Base-by-base conservation (phyloP, 2,797 vertebrate genomes). In the Lacerta viridis region DNA sequence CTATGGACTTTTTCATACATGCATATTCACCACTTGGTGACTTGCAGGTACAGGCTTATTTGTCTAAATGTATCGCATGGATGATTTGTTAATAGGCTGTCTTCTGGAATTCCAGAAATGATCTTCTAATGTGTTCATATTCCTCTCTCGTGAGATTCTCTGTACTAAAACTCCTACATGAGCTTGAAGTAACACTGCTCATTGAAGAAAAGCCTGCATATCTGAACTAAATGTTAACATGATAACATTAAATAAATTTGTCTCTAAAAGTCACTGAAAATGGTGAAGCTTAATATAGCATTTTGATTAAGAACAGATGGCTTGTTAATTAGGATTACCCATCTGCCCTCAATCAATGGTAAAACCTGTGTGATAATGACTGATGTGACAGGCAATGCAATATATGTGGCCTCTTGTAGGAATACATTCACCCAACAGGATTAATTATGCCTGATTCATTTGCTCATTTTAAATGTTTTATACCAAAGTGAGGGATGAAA, bases 271-370 rank as follows among this genome's bases (percentile, higher is more conserved):
- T 92, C 80, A 77, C 59, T 86, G 20, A 59, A 93, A 92, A 92
- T 90, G 85, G 23, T 89, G 0, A 86, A 91, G 41, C 78, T 92
- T 92, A 89, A 94, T 94, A 91, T 90, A 87, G 46, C n/a, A 92
- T 92, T 94, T 94, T 92, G 10, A 87, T 96, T 93, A 91, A 90
- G 84, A 94, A 72, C 68, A 93, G 89, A 79, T 82, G 93, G 20
- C 2, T 90, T 36, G 82, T 92, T 75, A 87, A 50, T 66, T 90
- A 5, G 4, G 89, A 85, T 81, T 79, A 84, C 2, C 50, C 85
- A 86, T 13, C 15, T 81, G 6, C 72, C 8, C n/a, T 15, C 59
- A 76, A 43, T 87, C 78, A 74, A 39, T 88, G 11, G 2, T 55
- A 84, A 85, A 81, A 39, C 68, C 27, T 6, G 23, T 61, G 1